Conservation (phyloP, 2,797 vertebrate genomes). For the Sciurus vulgaris region DNA sequence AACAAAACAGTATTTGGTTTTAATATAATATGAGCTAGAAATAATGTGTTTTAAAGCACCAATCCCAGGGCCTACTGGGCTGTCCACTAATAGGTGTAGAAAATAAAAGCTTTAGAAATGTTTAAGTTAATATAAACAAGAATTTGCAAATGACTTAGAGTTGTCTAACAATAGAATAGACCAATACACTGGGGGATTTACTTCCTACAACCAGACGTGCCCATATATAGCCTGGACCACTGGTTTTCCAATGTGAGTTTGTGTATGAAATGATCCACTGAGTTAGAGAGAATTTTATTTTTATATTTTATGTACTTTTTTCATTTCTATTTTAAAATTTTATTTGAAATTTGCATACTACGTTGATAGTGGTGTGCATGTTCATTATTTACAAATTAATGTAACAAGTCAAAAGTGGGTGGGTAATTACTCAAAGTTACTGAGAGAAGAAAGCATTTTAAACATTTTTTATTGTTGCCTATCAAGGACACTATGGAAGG, state of each 20-base stretch:
- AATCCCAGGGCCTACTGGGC: background rate
- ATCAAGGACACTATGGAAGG: background rate
- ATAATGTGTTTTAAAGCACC: background rate
- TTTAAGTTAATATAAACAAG: background rate
- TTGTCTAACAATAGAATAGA: background rate
- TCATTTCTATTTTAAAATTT: background rate
- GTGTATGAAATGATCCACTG: background rate
- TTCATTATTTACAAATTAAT: constrained; percentile 6
- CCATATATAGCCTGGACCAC: background rate
- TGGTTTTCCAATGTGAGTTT: background rate
- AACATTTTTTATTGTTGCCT: background rate
- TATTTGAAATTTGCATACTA: background rate
- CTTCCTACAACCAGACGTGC: background rate
- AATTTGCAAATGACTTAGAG: background rate
- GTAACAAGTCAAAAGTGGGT: background rate
- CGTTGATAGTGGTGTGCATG: background rate
- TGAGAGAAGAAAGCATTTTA: background rate
- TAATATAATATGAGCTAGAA: background rate
- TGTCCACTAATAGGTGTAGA: background rate
- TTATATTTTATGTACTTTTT: background rate
- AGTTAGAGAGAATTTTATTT: background rate
- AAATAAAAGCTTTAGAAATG: background rate
- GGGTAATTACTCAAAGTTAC: background rate
- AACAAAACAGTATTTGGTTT: background rate
- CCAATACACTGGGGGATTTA: background rate